A percentile compares a stretch with the other conserved stretches of the same genome.
Conservation (phyloP, 2,113 vertebrate genomes). For the Syngnathus floridae region DNA sequence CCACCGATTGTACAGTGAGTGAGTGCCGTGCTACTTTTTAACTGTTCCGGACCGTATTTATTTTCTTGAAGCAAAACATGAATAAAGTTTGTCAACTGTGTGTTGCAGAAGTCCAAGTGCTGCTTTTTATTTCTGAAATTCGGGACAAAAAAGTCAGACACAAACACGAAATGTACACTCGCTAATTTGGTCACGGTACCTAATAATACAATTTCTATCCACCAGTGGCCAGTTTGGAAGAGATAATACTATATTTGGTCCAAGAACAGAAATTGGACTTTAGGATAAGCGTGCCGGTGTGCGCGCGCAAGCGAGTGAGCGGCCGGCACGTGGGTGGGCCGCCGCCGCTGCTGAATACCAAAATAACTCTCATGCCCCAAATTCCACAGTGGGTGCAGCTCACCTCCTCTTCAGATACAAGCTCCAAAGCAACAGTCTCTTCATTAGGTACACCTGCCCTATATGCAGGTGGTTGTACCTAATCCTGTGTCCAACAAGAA, state of each 20-base stretch:
- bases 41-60: slow-evolving; percentile 62
- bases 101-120: neutral
- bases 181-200: slow-evolving; percentile 18
- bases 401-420: neutral
- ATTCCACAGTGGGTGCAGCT: slow-evolving; percentile 39
- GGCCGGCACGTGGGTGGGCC: neutral
- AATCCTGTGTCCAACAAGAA: too few relatives aligned
- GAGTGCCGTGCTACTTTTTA: slow-evolving; percentile 48
- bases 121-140: slow-evolving; percentile 35
- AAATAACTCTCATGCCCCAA: slow-evolving; percentile 58
- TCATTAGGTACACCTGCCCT: neutral
- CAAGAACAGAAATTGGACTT: slow-evolving; percentile 3
- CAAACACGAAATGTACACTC: slow-evolving; percentile 60
- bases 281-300: neutral
- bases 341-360: slow-evolving; percentile 13
- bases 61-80: slow-evolving; percentile 61
- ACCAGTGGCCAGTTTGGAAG: neutral
- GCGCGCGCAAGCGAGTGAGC: slow-evolving; percentile 22
- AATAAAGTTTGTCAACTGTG: slow-evolving; percentile 56
- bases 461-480: too few relatives aligned
- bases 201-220: too few relatives aligned
- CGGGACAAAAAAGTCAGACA: slow-evolving; percentile 43
- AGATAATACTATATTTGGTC: slow-evolving; percentile 22
- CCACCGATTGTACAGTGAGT: slow-evolving; percentile 15
- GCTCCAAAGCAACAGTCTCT: neutral